Base-by-base conservation (phyloP, 2,888 invertebrate genomes). In the Drosophila rellima region DNA sequence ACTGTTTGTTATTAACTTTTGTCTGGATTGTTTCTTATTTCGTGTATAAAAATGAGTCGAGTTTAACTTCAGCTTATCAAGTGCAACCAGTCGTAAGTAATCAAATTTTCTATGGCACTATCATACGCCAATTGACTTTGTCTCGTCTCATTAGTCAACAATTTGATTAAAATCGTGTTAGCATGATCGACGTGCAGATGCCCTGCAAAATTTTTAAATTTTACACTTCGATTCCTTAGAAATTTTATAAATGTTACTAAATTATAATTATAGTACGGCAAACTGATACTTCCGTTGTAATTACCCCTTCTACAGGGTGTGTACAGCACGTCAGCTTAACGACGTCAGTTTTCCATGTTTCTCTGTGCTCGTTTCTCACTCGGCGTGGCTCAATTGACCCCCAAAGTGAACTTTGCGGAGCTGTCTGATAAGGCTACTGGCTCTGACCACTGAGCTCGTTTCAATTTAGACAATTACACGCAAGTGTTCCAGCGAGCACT, bases 381-480 rank as follows among this genome's bases (percentile, higher is more conserved):
- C 66, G 52, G 47, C 63, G 50, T 56, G 42, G 67, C 74, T 70
- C 62, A 85, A 85, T 85, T 85, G 85, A 85, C 88, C 85, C 67
- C 35, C 63, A 50, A 71, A 47, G 67, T 87, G 84, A 83, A 78
- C 85, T 76, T 72, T 74, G 70, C 44, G 31, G 31, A 40, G 18
- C 64, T 69, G 57, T 39, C 56, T 78, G 76, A 78, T 77, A 75
- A 78, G 64, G 56, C 33, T 56, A 55, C 50, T 55, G 47, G 48
- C 52, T 55, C 57, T 63, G 56, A 59, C 23, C 33, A 55, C n/a
- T 15, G 44, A 69, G 76, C 66, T 66, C 73, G 73, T 63, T 70
- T 68, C 78, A 84, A 88, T 84, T 84, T 80, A 88, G 74, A 82
- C 83, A 88, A 88, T 84, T 88, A 73, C 67, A 48, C 54, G 48